Evolutionary conservation across 2,888 invertebrate species (phyloP).

Genomic region (Drosophila maculinotata): DNA sequence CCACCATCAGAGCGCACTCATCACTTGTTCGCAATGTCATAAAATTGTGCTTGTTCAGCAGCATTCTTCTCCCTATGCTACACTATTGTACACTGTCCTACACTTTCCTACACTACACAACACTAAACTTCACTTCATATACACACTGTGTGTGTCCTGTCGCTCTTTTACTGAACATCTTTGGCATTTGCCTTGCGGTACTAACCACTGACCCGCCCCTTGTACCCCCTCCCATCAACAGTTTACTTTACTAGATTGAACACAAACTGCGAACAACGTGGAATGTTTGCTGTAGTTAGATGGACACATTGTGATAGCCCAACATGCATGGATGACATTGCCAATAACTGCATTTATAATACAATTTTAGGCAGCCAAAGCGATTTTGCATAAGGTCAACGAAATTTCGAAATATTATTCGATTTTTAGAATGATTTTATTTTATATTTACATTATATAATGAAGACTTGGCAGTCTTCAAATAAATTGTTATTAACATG

Average conservation of each 20-base stretch:
- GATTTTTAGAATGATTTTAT: too few species aligned
- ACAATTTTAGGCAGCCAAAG: not conserved
- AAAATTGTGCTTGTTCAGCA: constrained; percentile 77
- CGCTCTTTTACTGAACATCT: constrained; percentile 46
- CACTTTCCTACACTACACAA: too few species aligned
- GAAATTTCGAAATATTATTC: not conserved
- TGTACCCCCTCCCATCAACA: constrained; percentile 6
- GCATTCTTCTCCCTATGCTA: constrained; percentile 55
- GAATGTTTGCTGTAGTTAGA: constrained; percentile 51
- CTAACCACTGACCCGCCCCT: constrained; percentile 42
- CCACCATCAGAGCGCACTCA: constrained; percentile 23
- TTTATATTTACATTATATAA: too few species aligned
- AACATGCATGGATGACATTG: constrained; percentile 26
- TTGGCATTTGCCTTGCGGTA: constrained; percentile 70
- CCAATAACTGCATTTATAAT: constrained; percentile 27
- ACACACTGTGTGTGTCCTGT: constrained; percentile 20
- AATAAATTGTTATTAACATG: too few species aligned
- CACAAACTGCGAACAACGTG: constrained; percentile 51
- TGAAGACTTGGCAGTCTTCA: too few species aligned
- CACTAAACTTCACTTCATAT: constrained; percentile 5
- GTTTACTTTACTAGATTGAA: constrained; percentile 71
- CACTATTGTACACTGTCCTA: constrained; percentile 8
- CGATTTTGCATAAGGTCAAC: constrained; percentile 15
- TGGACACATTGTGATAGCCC: constrained; percentile 57
- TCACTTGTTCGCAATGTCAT: constrained; percentile 71